Evolutionary conservation across 2,797 vertebrate species (phyloP).

Genomic region (Tympanoctomys barrerae): DNA sequence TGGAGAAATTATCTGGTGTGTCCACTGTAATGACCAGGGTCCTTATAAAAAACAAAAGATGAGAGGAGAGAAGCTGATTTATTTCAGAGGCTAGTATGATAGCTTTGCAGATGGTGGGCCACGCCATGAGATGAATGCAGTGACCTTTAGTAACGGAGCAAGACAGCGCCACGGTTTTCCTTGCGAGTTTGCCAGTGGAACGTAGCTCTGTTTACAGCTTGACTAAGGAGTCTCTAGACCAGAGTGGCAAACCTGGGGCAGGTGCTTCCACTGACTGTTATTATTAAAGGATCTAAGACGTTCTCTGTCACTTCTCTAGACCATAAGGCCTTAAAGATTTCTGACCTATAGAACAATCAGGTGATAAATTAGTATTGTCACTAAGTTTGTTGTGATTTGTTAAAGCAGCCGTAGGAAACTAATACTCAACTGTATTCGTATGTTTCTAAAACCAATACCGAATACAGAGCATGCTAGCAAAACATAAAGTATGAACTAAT

Average conservation of each 20-base stretch:
- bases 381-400: background rate
- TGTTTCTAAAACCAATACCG: background rate
- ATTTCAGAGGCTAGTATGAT: background rate
- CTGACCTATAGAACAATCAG: background rate
- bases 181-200: background rate
- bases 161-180: background rate
- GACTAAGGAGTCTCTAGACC: background rate
- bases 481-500: background rate
- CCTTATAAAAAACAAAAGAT: background rate
- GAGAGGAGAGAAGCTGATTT: background rate
- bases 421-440: background rate
- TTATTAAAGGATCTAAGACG: background rate
- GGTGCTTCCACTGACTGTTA: background rate
- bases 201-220: background rate
- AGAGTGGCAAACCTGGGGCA: background rate
- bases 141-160: background rate
- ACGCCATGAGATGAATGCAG: background rate
- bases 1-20: background rate
- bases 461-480: background rate
- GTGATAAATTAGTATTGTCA: background rate
- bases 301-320: background rate
- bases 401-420: background rate
- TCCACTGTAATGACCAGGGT: background rate
- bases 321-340: background rate
- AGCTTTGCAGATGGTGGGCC: background rate